phyloP scores from a whole-genome alignment of 2,113 vertebrate species.

The Bettongia penicillata region DNA sequence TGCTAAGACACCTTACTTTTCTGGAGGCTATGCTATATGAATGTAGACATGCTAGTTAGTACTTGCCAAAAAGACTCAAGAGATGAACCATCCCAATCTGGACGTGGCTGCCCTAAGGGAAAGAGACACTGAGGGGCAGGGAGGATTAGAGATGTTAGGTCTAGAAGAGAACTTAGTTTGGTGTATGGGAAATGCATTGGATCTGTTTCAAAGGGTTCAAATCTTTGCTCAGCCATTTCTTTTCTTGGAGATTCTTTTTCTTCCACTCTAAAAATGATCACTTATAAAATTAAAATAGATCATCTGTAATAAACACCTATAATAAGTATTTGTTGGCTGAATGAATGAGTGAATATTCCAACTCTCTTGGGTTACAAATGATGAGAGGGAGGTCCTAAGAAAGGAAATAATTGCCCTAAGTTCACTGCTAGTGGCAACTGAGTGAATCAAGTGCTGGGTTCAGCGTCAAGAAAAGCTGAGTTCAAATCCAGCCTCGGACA shows the following conservation, averaged over 20 bases:
- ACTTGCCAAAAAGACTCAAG: not conserved
- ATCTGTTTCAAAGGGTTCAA: not conserved
- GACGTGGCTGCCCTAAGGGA: not conserved
- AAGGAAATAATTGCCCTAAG: not conserved
- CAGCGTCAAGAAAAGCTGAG: not conserved
- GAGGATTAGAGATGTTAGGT: not conserved
- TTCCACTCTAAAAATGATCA: not conserved
- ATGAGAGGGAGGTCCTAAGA: conserved; percentile 20
- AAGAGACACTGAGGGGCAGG: not conserved
- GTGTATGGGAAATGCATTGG: not conserved
- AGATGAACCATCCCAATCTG: not conserved
- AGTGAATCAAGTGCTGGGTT: not conserved
- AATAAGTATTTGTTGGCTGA: not conserved
- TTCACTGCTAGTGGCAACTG: not conserved
- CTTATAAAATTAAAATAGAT: not conserved
- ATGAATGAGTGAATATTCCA: not conserved
- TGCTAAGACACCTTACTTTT: not conserved
- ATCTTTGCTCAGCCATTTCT: not conserved
- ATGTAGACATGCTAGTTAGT: not conserved
- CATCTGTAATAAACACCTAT: not conserved
- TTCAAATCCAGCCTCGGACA: not conserved
- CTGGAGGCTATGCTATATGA: not conserved
- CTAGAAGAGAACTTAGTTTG: not conserved
- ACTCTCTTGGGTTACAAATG: not conserved
- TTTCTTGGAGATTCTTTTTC: not conserved